Base-by-base conservation (phyloP, 2,113 vertebrate species). In the Camelus dromedarius region DNA sequence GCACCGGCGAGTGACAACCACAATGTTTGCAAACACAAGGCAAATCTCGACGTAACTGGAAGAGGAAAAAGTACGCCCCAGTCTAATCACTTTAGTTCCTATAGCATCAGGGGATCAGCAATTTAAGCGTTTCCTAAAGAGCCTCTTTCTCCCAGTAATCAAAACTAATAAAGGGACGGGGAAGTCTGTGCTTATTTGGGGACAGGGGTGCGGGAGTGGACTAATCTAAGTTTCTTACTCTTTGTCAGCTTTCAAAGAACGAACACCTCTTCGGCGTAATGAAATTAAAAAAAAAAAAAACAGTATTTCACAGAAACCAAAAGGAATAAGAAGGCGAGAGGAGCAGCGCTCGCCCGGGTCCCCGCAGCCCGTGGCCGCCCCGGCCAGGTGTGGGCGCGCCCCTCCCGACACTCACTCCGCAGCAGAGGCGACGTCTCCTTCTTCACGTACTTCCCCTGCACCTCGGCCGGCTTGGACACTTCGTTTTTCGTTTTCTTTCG, bases 391-490 rank as follows among this genome's bases (percentile, higher is more conserved):
- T 9, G 67, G 83, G 77, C 13, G 46, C 80, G 46, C 54, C 70
- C 76, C 35, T n/a, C 24, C 85, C 75, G 73, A 50, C 92, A 99
- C 99, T 99, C 98, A 99, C 99, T 99, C 98, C 99, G 99, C 77
- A 99, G 99, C 95, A 99, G 98, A 86, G 99, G 99, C 96, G 99
- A 99, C 79, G 99, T 99, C 98, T 99, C 99, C 99, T 99, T 99
- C 99, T 99, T 99, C 98, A 99, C 99, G 98, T 99, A 99, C 93
- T 99, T 99, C 91, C 99, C 99, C 98, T 99, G 99, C 75, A 99
- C 99, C 98, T 99, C 99, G 85, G 99, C 99, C 94, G 99, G 99
- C 97, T 99, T 99, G 77, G 99, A 99, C 98, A 99, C 99, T 98
- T 99, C 99, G 98, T 99, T 99, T 97, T 99, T 99, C 96, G 99